phyloP scores from a whole-genome alignment of 2,797 vertebrate genomes.

The Poeciliopsis gracilis region DNA sequence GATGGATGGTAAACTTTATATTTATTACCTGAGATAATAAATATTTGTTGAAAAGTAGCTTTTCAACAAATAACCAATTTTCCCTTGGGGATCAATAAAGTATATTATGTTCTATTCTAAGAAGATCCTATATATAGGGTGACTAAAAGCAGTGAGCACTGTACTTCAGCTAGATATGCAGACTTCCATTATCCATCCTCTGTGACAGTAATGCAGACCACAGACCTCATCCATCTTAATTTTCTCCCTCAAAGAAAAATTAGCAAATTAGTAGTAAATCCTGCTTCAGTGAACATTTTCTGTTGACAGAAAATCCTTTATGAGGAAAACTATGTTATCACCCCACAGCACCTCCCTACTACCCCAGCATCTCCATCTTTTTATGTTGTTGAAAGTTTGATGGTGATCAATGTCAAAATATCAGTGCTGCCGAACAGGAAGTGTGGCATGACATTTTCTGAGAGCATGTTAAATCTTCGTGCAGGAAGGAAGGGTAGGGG shows the following conservation, averaged over 20 bases:
- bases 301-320: constrained; percentile 74
- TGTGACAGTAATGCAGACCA: neutral
- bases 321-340: constrained; percentile 58
- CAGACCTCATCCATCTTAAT: constrained; percentile 67
- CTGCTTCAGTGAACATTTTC: constrained; percentile 59
- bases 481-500: constrained; percentile 37
- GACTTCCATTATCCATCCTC: neutral
- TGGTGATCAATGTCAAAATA: constrained; percentile 79
- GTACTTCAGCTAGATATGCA: neutral
- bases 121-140: neutral
- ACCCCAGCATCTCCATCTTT: constrained; percentile 46
- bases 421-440: constrained; percentile 75
- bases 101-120: too few species aligned
- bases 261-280: constrained; percentile 74
- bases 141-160: neutral
- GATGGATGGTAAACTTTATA: too few species aligned
- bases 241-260: constrained; percentile 44
- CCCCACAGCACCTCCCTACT: constrained; percentile 24
- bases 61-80: too few species aligned
- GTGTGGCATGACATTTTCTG: constrained; percentile 70
- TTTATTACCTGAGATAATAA: too few species aligned
- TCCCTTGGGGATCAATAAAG: too few species aligned
- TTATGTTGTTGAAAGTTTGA: constrained; percentile 76
- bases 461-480: constrained; percentile 78
- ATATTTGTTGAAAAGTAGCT: too few species aligned